Evolutionary conservation across 1,140 invertebrate genomes (phyloP), one percentile per base, ranked within the genome.

Genomic region (Agraylea sexmaculata): DNA sequence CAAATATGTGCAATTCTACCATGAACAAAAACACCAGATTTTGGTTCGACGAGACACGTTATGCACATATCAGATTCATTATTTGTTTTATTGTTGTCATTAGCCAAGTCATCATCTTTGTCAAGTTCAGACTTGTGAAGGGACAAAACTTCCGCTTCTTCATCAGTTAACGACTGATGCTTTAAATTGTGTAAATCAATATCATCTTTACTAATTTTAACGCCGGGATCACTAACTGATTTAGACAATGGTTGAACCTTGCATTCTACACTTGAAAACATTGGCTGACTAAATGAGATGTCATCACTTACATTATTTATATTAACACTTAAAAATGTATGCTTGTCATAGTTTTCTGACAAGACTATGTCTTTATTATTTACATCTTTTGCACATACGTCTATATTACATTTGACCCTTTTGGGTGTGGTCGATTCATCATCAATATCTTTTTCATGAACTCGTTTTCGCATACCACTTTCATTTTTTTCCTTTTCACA

Each of bases 1-100:
- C 72, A 78, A 21, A 75, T 70, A 46, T 81, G 78, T 0, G 64
- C 69, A 28, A 70, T 70, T 8, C 65, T 65, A 1, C 73, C 71
- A 49, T 81, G 77, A 2, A 77, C 67, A 50, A 80, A 80, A 10
- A 73, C 68, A 3, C 73, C 73, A 40, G 78, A 70, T 51, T 77
- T 77, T 0, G 74, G 74, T 18, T 64, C 66, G 0, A 57, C 51
- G 4, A 65, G 63, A 49, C 78, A 80, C 19, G 73, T 62, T 15
- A 75, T 68, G 53, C 77, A 80, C 51, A 66, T 46, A 41, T 71
- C 67, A 15, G 59, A 51, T 3, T 60, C 44, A 50, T 52, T 1
- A 32, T 23, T 12, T 17, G 11, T 40, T 5, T 54, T 52, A 7
- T 52, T 13, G 11, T 54, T 57, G 12, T 54, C 50, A 10, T 51